Evolutionary conservation across 2,797 vertebrate genomes (phyloP).

Genomic region (Alauda arvensis): DNA sequence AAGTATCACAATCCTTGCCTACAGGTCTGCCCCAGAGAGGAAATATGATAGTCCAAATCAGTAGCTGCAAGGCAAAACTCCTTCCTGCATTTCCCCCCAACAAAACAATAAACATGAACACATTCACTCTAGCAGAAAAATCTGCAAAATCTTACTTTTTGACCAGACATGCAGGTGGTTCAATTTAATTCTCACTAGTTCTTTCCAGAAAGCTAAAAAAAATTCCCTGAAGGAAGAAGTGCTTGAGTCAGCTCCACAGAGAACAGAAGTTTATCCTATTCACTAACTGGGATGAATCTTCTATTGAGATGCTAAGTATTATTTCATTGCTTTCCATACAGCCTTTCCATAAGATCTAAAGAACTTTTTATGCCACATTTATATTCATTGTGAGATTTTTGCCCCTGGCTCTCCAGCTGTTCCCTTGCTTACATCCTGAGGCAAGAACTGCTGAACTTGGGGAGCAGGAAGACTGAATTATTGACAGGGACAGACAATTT

Average conservation of each 20-base stretch:
- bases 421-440: conserved; percentile 12
- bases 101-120: background rate
- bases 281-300: conserved; percentile 26
- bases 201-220: background rate
- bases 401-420: conserved; percentile 37
- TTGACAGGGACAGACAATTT: background rate
- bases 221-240: conserved; percentile 18
- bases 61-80: background rate
- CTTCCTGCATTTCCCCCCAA: background rate
- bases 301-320: conserved; percentile 56
- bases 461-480: background rate
- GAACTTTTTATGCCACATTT: conserved; percentile 9
- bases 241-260: conserved; percentile 44
- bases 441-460: conserved; percentile 29
- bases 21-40: background rate
- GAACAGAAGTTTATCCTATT: conserved; percentile 46
- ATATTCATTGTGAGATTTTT: conserved; percentile 15
- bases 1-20: background rate
- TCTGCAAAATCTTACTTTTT: background rate
- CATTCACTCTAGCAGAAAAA: background rate
- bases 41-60: background rate
- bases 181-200: conserved; percentile 5
- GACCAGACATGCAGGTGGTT: background rate
- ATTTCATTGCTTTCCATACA: conserved; percentile 21
- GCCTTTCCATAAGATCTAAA: conserved; percentile 9